A percentile compares a stretch with the other conserved stretches of the same genome.
phyloP scores from a whole-genome alignment of 2,888 invertebrate species.

The Drosophila incognita region DNA sequence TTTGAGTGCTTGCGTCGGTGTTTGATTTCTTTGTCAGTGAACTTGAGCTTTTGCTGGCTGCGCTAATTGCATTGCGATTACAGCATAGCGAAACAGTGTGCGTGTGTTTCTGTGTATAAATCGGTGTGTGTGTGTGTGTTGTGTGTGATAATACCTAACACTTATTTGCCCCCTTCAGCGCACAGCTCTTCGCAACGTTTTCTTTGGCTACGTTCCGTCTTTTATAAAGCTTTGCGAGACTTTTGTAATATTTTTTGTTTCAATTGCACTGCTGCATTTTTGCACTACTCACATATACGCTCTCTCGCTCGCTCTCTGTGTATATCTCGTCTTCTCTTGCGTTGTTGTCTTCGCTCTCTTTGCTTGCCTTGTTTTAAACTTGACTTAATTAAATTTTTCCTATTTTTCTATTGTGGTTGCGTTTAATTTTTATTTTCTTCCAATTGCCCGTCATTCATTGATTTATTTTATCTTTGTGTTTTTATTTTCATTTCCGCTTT shows the following conservation, averaged over 20 bases:
- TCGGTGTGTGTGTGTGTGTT: conserved; percentile 12
- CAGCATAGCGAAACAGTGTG: conserved; percentile 58
- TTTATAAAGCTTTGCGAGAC: conserved; percentile 49
- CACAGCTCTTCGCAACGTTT: conserved; percentile 16
- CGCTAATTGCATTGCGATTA: conserved; percentile 81
- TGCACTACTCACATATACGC: background rate
- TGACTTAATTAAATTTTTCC: conserved; percentile 75
- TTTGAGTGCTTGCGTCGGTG: conserved; percentile 38
- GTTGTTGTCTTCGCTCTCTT: conserved; percentile 14
- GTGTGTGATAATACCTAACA: conserved; percentile 70
- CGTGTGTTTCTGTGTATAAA: conserved; percentile 12
- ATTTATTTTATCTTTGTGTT: conserved; percentile 38
- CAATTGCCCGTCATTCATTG: conserved; percentile 67
- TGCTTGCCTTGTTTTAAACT: conserved; percentile 61
- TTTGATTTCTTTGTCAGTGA: conserved; percentile 80
- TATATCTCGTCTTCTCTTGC: conserved; percentile 12
- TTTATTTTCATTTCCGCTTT: conserved; percentile 12
- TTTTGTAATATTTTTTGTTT: conserved; percentile 71
- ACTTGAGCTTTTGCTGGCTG: conserved; percentile 78
- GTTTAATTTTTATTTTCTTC: conserved; percentile 61
- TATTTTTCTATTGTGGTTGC: conserved; percentile 18
- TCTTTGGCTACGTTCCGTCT: conserved; percentile 54
- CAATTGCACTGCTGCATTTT: conserved; percentile 29
- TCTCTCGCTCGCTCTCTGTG: conserved; percentile 1
- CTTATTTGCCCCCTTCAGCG: background rate